Evolutionary conservation across 2,888 invertebrate species (phyloP).

Genomic region (Pyrocoelia pectoralis): DNA sequence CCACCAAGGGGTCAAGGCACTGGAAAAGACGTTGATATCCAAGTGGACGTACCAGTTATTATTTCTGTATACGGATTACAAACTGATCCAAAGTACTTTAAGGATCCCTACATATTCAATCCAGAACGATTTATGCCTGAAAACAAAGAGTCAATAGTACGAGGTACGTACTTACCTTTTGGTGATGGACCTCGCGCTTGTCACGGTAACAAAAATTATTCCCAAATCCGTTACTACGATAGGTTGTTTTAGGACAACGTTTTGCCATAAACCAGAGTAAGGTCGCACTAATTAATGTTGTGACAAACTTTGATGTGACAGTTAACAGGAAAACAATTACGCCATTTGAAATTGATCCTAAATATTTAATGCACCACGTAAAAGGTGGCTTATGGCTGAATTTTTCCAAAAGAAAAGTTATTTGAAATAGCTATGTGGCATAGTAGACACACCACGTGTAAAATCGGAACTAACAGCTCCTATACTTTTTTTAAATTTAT

Average conservation of each 20-base stretch:
- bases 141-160: conserved; percentile 44
- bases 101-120: conserved; percentile 38
- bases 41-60: conserved; percentile 37
- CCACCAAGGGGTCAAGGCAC: conserved; percentile 37
- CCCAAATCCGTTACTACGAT: background rate
- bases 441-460: no score
- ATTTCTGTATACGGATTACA: conserved; percentile 40
- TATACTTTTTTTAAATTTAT: no score
- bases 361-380: background rate
- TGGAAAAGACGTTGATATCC: conserved; percentile 27
- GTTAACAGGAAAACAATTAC: background rate
- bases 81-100: conserved; percentile 40
- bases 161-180: conserved; percentile 48
- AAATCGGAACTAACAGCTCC: no score
- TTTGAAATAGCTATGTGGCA: no score
- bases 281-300: background rate
- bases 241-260: conserved; percentile 5
- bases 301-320: conserved; percentile 3
- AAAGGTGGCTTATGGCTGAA: conserved; percentile 11
- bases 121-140: conserved; percentile 45
- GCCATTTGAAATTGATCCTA: conserved; percentile 12
- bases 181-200: conserved; percentile 51
- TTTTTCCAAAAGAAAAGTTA: conserved; percentile 4
- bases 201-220: conserved; percentile 41
- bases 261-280: background rate